Evolutionary conservation across 2,797 vertebrate species (phyloP).

Genomic region (Pogoniulus pusillus): DNA sequence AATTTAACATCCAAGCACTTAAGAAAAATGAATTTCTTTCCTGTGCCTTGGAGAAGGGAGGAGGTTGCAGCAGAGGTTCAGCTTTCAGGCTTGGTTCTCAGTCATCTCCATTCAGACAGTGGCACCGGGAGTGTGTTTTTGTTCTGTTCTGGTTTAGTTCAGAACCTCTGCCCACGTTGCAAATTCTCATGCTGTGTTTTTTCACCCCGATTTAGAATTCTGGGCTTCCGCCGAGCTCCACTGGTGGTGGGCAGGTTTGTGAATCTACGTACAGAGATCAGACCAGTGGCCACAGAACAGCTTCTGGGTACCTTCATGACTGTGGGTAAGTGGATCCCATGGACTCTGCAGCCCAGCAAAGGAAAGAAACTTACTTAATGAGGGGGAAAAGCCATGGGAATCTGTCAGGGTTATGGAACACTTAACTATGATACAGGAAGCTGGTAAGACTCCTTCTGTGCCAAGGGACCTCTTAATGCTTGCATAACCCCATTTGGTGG

Average conservation of each 20-base stretch:
- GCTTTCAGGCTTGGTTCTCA: neutral
- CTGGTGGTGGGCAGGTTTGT: constrained; percentile 92
- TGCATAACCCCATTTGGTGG: rapidly evolving
- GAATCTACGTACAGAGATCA: constrained; percentile 93
- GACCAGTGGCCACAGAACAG: constrained; percentile 95
- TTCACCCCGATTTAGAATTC: constrained; percentile 80
- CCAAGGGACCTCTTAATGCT: neutral
- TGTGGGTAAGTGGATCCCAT: constrained; percentile 81
- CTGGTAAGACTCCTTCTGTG: neutral
- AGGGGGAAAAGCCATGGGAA: neutral
- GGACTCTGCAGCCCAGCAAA: neutral
- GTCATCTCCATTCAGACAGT: neutral
- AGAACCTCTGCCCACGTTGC: neutral
- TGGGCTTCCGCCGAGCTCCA: constrained; percentile 94
- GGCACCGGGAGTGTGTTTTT: neutral
- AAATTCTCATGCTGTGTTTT: neutral
- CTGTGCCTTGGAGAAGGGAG: neutral
- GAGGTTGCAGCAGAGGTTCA: neutral
- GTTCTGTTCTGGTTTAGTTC: neutral
- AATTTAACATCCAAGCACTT: neutral
- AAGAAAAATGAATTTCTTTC: neutral
- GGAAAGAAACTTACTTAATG: neutral
- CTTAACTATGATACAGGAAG: neutral
- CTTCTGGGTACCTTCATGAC: constrained; percentile 93
- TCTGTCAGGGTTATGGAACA: neutral